phyloP scores from a whole-genome alignment of 2,888 invertebrate species.

The Lasioglossum pauxillum region DNA sequence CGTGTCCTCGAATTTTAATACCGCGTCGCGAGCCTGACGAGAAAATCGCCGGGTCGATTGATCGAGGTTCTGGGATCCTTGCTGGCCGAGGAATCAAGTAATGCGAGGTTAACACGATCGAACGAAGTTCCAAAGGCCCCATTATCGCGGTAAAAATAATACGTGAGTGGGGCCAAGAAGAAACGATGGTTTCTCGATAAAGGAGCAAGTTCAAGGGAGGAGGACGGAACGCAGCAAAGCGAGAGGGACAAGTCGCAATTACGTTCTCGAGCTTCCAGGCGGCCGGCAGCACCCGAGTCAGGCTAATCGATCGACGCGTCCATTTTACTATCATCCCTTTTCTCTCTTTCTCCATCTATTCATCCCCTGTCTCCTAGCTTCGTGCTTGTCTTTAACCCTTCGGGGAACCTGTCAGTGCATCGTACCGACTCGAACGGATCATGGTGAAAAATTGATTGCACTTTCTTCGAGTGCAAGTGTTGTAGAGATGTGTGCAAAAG shows the following conservation, averaged over 20 bases:
- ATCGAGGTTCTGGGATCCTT: background rate
- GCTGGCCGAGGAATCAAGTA: background rate
- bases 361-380: background rate
- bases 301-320: constrained; percentile 68
- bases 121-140: constrained; percentile 8
- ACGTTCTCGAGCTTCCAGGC: constrained; percentile 48
- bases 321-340: constrained; percentile 45
- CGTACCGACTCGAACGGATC: background rate
- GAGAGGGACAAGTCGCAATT: constrained; percentile 63
- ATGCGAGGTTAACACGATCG: constrained; percentile 10
- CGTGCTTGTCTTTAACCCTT: constrained; percentile 20
- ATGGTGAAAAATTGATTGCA: background rate
- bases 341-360: constrained; percentile 17
- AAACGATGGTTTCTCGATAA: constrained; percentile 12
- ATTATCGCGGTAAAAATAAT: constrained; percentile 35
- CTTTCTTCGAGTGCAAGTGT: too few relatives aligned
- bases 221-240: constrained; percentile 6
- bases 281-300: constrained; percentile 34
- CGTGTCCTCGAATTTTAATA: constrained; percentile 12
- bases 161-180: background rate
- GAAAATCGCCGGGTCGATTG: constrained; percentile 5
- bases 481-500: too few relatives aligned
- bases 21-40: too few relatives aligned
- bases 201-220: constrained; percentile 20
- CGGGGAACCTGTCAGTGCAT: background rate